Conservation (phyloP, 2,113 vertebrate species). For the Rhinoderma darwinii region DNA sequence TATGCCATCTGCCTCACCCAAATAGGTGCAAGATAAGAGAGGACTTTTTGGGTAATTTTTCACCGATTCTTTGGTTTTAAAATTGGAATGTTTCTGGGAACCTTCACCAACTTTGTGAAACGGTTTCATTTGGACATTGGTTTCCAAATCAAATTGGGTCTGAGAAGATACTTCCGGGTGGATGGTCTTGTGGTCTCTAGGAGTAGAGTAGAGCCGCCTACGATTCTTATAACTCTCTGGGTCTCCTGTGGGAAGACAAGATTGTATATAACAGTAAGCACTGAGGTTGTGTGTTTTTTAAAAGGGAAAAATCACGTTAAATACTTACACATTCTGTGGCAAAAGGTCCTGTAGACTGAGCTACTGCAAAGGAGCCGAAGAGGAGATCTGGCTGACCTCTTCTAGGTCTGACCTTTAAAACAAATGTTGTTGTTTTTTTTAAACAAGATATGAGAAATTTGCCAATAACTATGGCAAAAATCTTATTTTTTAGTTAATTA, state of each 20-base stretch:
- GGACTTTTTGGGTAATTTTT: neutral
- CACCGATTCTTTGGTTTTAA: neutral
- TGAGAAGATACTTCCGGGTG: neutral
- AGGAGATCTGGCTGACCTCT: constrained; percentile 38
- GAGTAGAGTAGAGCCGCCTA: neutral
- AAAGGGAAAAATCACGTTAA: neutral
- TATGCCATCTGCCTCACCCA: neutral
- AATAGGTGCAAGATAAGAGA: neutral
- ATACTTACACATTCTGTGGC: constrained; percentile 45
- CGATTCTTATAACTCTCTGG: neutral
- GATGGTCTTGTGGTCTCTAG: neutral
- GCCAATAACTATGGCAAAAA: neutral
- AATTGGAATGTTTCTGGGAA: neutral
- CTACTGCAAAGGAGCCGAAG: constrained; percentile 57
- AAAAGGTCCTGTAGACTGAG: constrained; percentile 31
- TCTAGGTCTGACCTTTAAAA: constrained; percentile 30
- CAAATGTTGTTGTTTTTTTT: neutral
- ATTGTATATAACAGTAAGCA: neutral
- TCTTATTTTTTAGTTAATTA: neutral
- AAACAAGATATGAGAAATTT: neutral
- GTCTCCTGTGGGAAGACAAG: neutral
- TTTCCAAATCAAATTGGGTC: neutral
- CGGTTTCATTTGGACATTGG: neutral
- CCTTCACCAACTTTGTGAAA: neutral
- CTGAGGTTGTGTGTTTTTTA: neutral